A percentile compares a stretch with the other conserved stretches of the same genome.
These are phyloP conservation scores for Geotrypetes seraphini DNA, from an alignment of 2,797 vertebrate genomes.

Conservation along the genomic window DNA sequence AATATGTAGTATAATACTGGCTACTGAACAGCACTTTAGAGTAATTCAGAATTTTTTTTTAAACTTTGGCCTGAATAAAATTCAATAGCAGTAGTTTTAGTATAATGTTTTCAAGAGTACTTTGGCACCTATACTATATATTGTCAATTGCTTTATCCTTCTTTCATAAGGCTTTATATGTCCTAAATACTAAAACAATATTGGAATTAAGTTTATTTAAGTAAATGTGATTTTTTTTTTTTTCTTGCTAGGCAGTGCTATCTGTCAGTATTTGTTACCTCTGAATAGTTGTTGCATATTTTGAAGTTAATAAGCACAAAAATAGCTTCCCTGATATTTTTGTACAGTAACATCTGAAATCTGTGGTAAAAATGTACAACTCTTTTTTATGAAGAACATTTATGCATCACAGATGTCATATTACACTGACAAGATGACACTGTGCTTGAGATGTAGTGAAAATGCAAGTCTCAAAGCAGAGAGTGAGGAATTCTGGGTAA, in stretches of 20 bases:
- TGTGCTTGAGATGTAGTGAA: slow-evolving; percentile 38
- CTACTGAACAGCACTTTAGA: slow-evolving; percentile 4
- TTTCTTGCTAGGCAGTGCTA: slow-evolving; percentile 13
- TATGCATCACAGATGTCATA: slow-evolving; percentile 7
- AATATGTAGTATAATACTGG: slow-evolving; percentile 4
- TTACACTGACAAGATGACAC: slow-evolving; percentile 48
- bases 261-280: slow-evolving; percentile 26
- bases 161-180: slow-evolving; percentile 12
- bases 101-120: slow-evolving; percentile 15
- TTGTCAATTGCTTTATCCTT: not conserved
- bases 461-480: slow-evolving; percentile 40
- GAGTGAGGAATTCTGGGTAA: slow-evolving; percentile 41
- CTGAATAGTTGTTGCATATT: slow-evolving; percentile 30
- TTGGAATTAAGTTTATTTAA: slow-evolving; percentile 9
- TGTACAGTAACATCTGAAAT: slow-evolving; percentile 17
- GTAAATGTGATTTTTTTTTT: rapidly evolving
- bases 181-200: not conserved
- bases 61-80: slow-evolving; percentile 12
- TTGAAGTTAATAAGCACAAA: slow-evolving; percentile 17
- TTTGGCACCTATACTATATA: slow-evolving; percentile 43
- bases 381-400: slow-evolving; percentile 7
- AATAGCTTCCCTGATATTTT: slow-evolving; percentile 45
- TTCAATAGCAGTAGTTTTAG: slow-evolving; percentile 3
- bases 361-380: slow-evolving; percentile 1
- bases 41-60: not conserved